A percentile compares a stretch with the other conserved stretches of the same genome.
These are phyloP conservation scores for Scolopax mira DNA, from an alignment of 2,113 vertebrate genomes.

Conservation along the genomic window DNA sequence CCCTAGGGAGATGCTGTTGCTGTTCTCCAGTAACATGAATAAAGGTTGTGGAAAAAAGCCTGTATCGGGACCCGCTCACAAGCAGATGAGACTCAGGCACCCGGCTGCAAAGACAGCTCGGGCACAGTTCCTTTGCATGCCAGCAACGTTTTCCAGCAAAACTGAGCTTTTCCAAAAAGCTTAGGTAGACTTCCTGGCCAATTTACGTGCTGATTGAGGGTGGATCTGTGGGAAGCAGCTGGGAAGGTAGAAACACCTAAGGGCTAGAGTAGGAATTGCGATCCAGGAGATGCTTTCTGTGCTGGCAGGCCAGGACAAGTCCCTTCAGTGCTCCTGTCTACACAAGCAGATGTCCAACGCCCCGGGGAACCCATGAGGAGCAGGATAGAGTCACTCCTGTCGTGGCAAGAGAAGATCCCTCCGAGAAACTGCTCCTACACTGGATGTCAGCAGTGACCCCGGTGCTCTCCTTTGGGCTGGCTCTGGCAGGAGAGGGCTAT, in stretches of 20 bases:
- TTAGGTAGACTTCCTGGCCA: neutral
- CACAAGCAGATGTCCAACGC: neutral
- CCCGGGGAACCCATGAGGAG: neutral
- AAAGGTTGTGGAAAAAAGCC: neutral
- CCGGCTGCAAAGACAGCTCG: fast-evolving
- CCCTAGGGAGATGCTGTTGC: neutral
- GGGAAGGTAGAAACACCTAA: neutral
- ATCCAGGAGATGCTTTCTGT: neutral
- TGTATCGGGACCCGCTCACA: neutral
- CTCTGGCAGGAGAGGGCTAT: neutral
- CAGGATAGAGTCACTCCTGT: neutral
- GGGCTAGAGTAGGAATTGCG: neutral
- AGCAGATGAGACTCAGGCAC: fast-evolving
- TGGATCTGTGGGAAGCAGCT: neutral
- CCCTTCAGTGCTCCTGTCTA: neutral
- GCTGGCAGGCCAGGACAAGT: neutral
- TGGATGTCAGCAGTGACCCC: neutral
- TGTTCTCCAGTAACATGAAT: neutral
- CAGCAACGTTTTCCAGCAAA: neutral
- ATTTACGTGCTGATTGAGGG: neutral
- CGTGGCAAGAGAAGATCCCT: neutral
- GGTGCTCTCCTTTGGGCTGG: fast-evolving
- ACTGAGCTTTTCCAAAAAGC: neutral
- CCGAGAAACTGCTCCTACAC: fast-evolving
- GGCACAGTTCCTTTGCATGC: fast-evolving